Evolutionary conservation across 2,797 vertebrate genomes (phyloP).

Genomic region (Oreochromis mossambicus): DNA sequence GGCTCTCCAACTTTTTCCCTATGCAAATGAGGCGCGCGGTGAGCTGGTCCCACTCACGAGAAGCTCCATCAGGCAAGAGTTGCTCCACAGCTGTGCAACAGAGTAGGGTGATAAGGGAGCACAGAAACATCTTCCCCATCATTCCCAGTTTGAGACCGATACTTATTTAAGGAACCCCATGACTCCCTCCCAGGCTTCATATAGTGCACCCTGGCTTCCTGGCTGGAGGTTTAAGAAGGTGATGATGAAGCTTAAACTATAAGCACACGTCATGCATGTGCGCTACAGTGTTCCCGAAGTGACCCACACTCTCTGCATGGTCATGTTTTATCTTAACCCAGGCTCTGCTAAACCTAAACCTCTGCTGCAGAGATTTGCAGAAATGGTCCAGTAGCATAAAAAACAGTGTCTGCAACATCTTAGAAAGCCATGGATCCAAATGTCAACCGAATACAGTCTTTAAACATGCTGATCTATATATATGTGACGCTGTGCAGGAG

Average conservation of each 20-base stretch:
- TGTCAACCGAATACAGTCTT: neutral
- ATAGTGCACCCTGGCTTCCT: neutral
- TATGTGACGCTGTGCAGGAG: neutral
- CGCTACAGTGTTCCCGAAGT: neutral
- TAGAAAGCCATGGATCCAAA: neutral
- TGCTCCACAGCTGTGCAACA: neutral
- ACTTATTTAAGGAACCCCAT: neutral
- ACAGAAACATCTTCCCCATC: neutral
- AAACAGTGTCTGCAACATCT: neutral
- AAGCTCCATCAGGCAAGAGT: neutral
- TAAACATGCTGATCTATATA: neutral
- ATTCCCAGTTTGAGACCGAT: neutral
- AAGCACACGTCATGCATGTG: neutral
- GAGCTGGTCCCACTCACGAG: neutral
- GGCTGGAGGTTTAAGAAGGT: neutral
- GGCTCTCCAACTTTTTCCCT: neutral
- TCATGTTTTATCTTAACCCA: neutral
- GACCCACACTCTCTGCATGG: neutral
- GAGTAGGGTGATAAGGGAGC: neutral
- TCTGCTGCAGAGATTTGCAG: neutral
- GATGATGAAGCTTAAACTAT: neutral
- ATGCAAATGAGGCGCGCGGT: neutral
- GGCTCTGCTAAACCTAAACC: neutral
- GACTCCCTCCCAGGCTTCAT: neutral
- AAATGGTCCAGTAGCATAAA: neutral